These are phyloP conservation scores for Andricus quercusramuli DNA, from an alignment of 2,888 invertebrate genomes.

Conservation along the genomic window DNA sequence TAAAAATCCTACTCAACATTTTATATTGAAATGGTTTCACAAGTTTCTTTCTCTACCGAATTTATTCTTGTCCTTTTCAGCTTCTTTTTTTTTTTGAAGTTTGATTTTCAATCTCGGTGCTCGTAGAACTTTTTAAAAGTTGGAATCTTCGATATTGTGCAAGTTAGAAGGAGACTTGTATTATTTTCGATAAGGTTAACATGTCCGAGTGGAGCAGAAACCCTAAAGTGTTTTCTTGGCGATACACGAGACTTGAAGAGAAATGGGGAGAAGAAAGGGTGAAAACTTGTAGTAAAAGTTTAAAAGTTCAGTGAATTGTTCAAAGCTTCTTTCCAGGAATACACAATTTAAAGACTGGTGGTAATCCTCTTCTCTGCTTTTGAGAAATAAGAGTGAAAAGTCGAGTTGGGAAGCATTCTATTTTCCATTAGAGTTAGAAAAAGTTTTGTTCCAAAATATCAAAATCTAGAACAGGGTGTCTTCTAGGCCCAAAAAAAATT, in stretches of 20 bases:
- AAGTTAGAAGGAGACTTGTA: constrained; percentile 8
- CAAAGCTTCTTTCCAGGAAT: constrained; percentile 64
- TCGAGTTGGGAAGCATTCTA: background rate
- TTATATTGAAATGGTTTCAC: constrained; percentile 9
- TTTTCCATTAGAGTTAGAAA: no score
- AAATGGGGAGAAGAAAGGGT: constrained; percentile 40
- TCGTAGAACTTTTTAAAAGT: constrained; percentile 1
- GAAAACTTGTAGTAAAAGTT: constrained; percentile 63
- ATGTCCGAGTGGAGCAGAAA: background rate
- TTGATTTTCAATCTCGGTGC: constrained; percentile 11
- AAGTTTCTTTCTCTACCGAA: background rate
- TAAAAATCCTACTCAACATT: background rate
- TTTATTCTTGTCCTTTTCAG: background rate
- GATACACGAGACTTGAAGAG: background rate
- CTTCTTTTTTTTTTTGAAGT: background rate
- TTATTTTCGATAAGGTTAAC: constrained; percentile 32
- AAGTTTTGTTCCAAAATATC: no score
- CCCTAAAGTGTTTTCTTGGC: background rate
- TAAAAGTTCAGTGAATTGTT: constrained; percentile 69
- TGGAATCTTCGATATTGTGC: constrained; percentile 14
- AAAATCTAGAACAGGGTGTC: no score
- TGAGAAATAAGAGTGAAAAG: constrained; percentile 9
- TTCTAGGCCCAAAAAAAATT: no score
- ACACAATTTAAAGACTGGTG: constrained; percentile 68
- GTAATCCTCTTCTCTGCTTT: constrained; percentile 22